phyloP scores from a whole-genome alignment of 2,888 invertebrate species.

The Loripinus fragilis region DNA sequence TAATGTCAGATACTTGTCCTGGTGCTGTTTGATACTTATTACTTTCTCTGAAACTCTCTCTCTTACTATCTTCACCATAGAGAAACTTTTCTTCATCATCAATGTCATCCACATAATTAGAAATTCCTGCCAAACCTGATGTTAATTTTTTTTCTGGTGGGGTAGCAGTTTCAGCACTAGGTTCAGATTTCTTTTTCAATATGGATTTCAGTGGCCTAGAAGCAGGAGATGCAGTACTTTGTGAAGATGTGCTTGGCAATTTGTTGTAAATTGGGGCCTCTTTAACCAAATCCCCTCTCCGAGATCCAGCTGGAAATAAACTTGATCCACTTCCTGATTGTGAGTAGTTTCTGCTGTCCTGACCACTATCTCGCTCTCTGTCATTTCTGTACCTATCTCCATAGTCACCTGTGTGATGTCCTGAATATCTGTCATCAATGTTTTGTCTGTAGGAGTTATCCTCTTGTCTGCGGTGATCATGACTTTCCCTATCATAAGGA shows the following conservation, averaged over 20 bases:
- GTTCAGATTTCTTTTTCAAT: constrained; percentile 62
- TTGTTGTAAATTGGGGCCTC: constrained; percentile 22
- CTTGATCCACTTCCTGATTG: constrained; percentile 26
- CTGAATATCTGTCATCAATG: constrained; percentile 17
- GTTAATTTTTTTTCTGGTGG: constrained; percentile 29
- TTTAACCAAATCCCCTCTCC: constrained; percentile 18
- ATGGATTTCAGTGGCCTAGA: constrained; percentile 70
- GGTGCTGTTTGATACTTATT: not conserved
- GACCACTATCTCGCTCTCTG: constrained; percentile 36
- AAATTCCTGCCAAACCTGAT: constrained; percentile 61
- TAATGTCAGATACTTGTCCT: constrained; percentile 26
- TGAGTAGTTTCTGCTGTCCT: constrained; percentile 47
- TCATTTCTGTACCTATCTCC: constrained; percentile 22
- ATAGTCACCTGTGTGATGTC: constrained; percentile 24
- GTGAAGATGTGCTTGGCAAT: constrained; percentile 21
- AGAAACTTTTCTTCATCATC: constrained; percentile 81
- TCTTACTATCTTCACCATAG: constrained; percentile 70
- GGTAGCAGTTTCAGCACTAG: constrained; percentile 23
- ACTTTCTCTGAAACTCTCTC: constrained; percentile 12
- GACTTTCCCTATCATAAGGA: constrained; percentile 33
- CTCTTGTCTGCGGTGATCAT: constrained; percentile 28
- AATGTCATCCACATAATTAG: constrained; percentile 70
- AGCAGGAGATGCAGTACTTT: constrained; percentile 15
- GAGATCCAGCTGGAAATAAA: constrained; percentile 31
- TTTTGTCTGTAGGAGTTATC: constrained; percentile 18